Base-by-base conservation (phyloP, 2,113 vertebrate genomes). In the Amazona vittata region DNA sequence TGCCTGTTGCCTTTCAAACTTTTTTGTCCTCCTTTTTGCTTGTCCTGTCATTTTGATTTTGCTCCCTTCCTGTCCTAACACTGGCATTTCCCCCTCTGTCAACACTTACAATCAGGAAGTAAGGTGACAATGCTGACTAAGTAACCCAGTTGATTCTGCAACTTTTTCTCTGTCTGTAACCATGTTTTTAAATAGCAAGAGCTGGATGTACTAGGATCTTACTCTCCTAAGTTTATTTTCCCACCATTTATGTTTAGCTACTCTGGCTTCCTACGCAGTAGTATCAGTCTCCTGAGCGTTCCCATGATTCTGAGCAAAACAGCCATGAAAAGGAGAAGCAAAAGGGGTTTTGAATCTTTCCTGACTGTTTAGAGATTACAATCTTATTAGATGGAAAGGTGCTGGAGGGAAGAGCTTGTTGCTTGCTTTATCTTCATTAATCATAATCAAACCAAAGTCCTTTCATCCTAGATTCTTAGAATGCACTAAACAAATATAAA, bases 191-290 rank as follows among this genome's bases (percentile, higher is more conserved):
- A 90, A 90, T 53, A 85, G 37, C 25, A 37, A 16, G n/a, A 52
- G 10, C 37, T 74, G 39, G 11, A 31, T 73, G 15, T 83, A 43
- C 8, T 52, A 44, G 31, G 5, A 80, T 83, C 26, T 77, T 85
- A 53, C 26, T 83, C 28, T 59, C 28, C 46, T 57, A 68, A 82
- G 15, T 47, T 86, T 91, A 33, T 75, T 91, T 94, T 91, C 46
- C 67, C 21, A 87, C 39, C 13, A 11, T 93, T 85, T 83, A 17
- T 73, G 31, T 65, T 73, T 65, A 69, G 41, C 59, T 85, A 26
- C 26, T 89, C 57, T 90, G 5, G 8, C 77, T 94, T 74, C 53
- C 46, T 84, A 47, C 4, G 0, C 59, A 60, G 49, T 77, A 93
- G 37, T 85, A 83, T 43, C 46, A 69, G 49, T 76, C 41, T 80